Conservation (phyloP, 2,888 invertebrate species). For the Rhagium mordax region DNA sequence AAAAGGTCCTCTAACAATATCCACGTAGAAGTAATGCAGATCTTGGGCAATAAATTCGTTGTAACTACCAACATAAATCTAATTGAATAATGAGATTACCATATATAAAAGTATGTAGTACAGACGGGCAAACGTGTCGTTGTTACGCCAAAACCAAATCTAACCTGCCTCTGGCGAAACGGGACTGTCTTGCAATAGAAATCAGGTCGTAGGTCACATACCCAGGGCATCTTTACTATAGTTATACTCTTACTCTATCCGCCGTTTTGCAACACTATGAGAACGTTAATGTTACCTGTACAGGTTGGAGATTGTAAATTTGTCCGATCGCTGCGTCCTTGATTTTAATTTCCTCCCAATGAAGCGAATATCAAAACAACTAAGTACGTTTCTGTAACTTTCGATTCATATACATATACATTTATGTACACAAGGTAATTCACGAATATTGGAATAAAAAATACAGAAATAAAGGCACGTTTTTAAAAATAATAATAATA, state of each 20-base stretch:
- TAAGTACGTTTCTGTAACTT: background rate
- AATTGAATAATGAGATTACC: conserved; percentile 40
- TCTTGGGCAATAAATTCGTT: conserved; percentile 18
- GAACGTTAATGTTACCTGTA: conserved; percentile 43
- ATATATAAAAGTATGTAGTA: conserved; percentile 43
- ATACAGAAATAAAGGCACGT: too few relatives aligned
- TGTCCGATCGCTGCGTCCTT: conserved; percentile 36
- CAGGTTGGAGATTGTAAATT: conserved; percentile 43
- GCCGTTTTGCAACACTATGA: conserved; percentile 57
- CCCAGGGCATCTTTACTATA: conserved; percentile 62
- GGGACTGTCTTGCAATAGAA: conserved; percentile 66
- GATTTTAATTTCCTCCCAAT: conserved; percentile 12
- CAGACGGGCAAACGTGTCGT: conserved; percentile 39
- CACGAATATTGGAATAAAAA: too few relatives aligned
- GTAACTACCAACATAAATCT: conserved; percentile 30
- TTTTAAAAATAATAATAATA: too few relatives aligned
- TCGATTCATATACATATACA: too few relatives aligned
- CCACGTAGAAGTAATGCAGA: conserved; percentile 4
- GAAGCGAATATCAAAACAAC: conserved; percentile 11
- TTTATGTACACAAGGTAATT: too few relatives aligned
- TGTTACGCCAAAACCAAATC: conserved; percentile 56
- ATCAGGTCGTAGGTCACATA: conserved; percentile 68
- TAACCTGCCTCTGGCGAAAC: conserved; percentile 60
- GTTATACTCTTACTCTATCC: conserved; percentile 40
- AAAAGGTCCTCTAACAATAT: background rate